These are phyloP conservation scores for Holothuria scabra DNA, from an alignment of 53 echinoderm and acorn worm genomes.

Conservation along the genomic window DNA sequence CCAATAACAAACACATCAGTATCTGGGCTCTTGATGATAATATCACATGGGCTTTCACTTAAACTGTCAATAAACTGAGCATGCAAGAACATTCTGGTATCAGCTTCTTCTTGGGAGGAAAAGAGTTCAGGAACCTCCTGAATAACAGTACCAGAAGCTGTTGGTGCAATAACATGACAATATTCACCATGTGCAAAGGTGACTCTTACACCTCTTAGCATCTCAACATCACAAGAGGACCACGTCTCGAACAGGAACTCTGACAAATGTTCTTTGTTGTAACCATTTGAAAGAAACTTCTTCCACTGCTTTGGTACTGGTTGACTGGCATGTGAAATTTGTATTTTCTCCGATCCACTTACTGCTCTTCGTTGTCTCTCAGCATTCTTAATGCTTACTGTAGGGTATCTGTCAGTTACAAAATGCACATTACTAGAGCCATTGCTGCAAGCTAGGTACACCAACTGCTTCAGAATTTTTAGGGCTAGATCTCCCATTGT, in stretches of 20 bases:
- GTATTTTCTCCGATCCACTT: constrained; percentile 51
- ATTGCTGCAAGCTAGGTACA: background rate
- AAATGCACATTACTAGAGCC: constrained; percentile 27
- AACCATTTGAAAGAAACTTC: constrained; percentile 48
- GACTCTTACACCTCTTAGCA: constrained; percentile 20
- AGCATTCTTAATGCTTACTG: constrained; percentile 51
- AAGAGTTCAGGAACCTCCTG: background rate
- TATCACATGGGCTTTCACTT: background rate
- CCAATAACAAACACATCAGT: constrained; percentile 72
- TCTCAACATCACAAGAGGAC: background rate
- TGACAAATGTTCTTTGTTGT: constrained; percentile 38
- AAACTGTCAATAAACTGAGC: constrained; percentile 20
- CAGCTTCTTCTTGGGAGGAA: constrained; percentile 48
- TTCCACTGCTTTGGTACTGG: constrained; percentile 56
- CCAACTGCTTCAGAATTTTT: constrained; percentile 36
- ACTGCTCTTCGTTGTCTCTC: constrained; percentile 53
- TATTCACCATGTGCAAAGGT: constrained; percentile 39
- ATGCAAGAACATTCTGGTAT: constrained; percentile 58
- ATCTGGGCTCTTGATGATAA: constrained; percentile 61
- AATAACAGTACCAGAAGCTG: background rate
- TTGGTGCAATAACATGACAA: constrained; percentile 12
- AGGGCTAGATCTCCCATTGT: constrained; percentile 50
- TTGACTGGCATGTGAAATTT: constrained; percentile 27
- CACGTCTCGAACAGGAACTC: constrained; percentile 29
- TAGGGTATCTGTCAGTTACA: constrained; percentile 43